A percentile compares a stretch with the other conserved stretches of the same genome.
These are phyloP conservation scores for Thermophis baileyi DNA, from an alignment of 2,113 vertebrate species.

Conservation along the genomic window DNA sequence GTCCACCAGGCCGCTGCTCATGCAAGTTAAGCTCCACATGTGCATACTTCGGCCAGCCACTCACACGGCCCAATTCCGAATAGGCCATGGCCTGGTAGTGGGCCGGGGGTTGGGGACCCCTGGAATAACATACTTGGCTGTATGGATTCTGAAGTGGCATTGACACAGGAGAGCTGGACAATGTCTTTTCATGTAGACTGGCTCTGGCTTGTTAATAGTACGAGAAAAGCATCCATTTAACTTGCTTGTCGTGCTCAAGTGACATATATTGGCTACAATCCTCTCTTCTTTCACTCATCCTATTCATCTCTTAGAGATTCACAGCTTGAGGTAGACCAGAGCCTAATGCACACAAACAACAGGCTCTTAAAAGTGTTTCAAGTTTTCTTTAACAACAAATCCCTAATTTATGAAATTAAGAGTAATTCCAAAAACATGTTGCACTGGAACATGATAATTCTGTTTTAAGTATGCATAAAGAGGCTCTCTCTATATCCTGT, in stretches of 20 bases:
- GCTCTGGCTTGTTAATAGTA: background rate
- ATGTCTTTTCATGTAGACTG: background rate
- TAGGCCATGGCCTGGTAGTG: background rate
- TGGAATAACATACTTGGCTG: background rate
- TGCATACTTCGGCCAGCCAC: background rate
- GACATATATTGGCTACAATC: background rate
- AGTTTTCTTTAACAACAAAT: background rate
- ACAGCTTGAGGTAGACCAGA: background rate
- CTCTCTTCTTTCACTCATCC: no score
- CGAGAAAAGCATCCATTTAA: background rate
- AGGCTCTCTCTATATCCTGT: background rate
- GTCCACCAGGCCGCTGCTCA: background rate
- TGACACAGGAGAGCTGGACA: background rate
- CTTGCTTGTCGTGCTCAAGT: background rate
- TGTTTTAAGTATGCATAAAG: background rate
- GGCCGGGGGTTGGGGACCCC: background rate
- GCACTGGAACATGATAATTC: background rate
- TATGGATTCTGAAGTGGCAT: background rate
- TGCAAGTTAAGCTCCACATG: background rate
- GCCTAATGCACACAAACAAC: background rate
- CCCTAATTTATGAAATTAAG: background rate
- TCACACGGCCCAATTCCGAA: background rate
- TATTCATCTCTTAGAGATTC: background rate
- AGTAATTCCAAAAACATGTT: background rate
- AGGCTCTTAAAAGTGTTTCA: background rate